These are phyloP conservation scores for Tinea semifulvella DNA, from an alignment of 2,888 invertebrate species.

Conservation along the genomic window DNA sequence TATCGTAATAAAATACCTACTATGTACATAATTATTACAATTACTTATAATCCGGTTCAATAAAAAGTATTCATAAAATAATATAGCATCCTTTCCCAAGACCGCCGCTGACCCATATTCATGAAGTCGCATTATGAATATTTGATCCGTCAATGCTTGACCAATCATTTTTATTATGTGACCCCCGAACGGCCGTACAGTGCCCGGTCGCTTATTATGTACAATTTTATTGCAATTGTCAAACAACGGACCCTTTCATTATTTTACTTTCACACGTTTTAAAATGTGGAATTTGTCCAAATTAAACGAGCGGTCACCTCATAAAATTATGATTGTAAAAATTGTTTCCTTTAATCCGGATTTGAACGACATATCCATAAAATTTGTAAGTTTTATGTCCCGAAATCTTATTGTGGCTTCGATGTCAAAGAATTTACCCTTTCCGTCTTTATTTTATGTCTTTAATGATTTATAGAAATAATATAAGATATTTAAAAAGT, in stretches of 20 bases:
- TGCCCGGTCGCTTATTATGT: constrained; percentile 26
- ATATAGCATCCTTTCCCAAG: constrained; percentile 54
- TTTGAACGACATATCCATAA: not conserved
- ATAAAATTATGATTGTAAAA: no score
- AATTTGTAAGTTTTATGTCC: not conserved
- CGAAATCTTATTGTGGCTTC: constrained; percentile 1
- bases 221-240: constrained; percentile 35
- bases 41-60: not conserved
- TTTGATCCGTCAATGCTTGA: constrained; percentile 52
- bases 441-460: constrained; percentile 6
- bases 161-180: constrained; percentile 51
- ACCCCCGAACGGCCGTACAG: constrained; percentile 35
- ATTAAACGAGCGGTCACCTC: constrained; percentile 44
- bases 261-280: constrained; percentile 61
- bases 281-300: constrained; percentile 47
- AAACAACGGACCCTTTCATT: constrained; percentile 37
- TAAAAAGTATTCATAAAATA: constrained; percentile 1
- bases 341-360: not conserved
- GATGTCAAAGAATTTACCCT: not conserved
- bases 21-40: constrained; percentile 1
- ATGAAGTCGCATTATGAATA: constrained; percentile 22
- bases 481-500: not conserved
- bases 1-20: no score
- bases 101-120: constrained; percentile 50
- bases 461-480: not conserved